phyloP scores from a whole-genome alignment of 2,797 vertebrate genomes.

The Galagoides demidoff region DNA sequence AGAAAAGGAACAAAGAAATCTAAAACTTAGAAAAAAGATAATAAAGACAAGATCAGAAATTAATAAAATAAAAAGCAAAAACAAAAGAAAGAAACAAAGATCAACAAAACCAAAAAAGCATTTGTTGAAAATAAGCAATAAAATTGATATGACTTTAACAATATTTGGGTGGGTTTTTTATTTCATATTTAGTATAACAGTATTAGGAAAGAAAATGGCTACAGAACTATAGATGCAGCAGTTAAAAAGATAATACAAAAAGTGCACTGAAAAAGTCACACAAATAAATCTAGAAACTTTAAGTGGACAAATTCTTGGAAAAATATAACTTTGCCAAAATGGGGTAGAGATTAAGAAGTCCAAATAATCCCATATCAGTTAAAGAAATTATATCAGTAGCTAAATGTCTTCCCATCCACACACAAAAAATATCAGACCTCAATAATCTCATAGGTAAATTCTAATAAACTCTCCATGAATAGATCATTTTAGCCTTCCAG shows the following conservation, averaged over 20 bases:
- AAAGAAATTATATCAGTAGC: constrained; percentile 50
- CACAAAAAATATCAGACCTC: not conserved
- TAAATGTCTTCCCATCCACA: constrained; percentile 42
- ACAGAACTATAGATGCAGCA: not conserved
- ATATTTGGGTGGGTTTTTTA: not conserved
- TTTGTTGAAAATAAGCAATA: constrained; percentile 30
- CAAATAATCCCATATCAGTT: constrained; percentile 7
- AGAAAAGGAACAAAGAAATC: not conserved
- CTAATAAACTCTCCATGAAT: not conserved
- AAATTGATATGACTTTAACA: constrained; percentile 2
- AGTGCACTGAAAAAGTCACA: not conserved
- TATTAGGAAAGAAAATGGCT: constrained; percentile 3
- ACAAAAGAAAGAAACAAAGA: not conserved
- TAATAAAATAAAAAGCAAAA: constrained; percentile 30
- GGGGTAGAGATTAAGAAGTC: not conserved
- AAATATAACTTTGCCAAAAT: constrained; percentile 18
- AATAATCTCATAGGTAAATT: constrained; percentile 4
- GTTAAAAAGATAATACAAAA: not conserved
- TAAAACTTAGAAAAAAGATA: not conserved
- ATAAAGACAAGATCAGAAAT: not conserved
- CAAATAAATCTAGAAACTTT: constrained; percentile 19
- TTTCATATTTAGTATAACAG: not conserved
- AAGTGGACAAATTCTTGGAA: constrained; percentile 27
- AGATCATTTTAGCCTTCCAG: constrained; percentile 35
- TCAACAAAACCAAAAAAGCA: not conserved